Percentiles rank a stretch among this genome's conserved stretches.
Evolutionary conservation across 2,113 vertebrate species (phyloP).

Genomic region (Nyctereutes procyonoides): DNA sequence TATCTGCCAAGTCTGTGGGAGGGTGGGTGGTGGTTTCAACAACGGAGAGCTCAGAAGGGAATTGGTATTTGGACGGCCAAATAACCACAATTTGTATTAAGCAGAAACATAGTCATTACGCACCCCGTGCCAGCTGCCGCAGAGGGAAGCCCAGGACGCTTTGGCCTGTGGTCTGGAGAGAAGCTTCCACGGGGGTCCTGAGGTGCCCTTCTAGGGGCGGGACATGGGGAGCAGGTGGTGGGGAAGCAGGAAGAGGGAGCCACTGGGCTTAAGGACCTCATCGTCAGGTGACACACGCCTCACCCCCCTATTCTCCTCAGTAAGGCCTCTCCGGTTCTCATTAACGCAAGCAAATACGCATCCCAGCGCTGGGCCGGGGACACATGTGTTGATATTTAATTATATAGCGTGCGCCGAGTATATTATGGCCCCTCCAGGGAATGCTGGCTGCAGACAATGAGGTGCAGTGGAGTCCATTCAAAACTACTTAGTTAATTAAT

Average conservation of each 20-base stretch:
- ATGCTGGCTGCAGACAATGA: constrained; percentile 51
- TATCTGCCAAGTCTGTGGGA: neutral
- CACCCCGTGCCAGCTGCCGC: neutral
- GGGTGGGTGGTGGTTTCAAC: neutral
- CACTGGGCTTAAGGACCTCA: neutral
- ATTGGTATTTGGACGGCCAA: constrained; percentile 78
- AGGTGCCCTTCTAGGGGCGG: neutral
- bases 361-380: constrained; percentile 69
- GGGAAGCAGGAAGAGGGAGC: neutral
- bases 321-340: constrained; percentile 75
- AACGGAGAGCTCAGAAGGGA: constrained; percentile 41
- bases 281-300: neutral
- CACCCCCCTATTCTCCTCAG: neutral
- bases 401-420: constrained; percentile 62
- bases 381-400: constrained; percentile 80
- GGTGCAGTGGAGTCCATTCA: constrained; percentile 28
- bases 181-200: neutral
- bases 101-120: constrained; percentile 68
- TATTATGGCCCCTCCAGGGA: constrained; percentile 65
- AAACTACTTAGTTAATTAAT: constrained; percentile 75
- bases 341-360: constrained; percentile 75
- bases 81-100: constrained; percentile 74
- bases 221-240: neutral
- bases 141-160: neutral
- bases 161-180: neutral